phyloP scores from a whole-genome alignment of 1,140 invertebrate genomes.

The Drosophila gunungcola region DNA sequence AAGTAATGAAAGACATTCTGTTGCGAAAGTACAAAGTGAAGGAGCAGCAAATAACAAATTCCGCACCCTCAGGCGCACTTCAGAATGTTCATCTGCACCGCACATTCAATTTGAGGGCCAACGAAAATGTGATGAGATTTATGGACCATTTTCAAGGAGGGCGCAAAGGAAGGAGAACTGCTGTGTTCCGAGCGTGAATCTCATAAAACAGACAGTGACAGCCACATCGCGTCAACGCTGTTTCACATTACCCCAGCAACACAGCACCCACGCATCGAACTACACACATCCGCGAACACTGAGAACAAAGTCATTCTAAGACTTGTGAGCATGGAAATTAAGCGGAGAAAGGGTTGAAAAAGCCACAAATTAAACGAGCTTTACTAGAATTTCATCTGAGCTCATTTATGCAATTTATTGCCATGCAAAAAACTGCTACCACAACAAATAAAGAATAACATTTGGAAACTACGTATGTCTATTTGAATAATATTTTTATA shows the following conservation, averaged over 20 bases:
- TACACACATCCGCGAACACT: conserved; percentile 12
- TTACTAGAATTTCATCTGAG: too few relatives aligned
- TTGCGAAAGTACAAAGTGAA: conserved; percentile 33
- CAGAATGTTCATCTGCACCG: conserved; percentile 49
- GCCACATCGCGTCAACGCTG: conserved; percentile 19
- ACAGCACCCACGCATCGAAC: conserved; percentile 1
- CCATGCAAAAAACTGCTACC: too few relatives aligned
- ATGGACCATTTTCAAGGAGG: conserved; percentile 34
- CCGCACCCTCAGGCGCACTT: conserved; percentile 25
- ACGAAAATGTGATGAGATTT: conserved; percentile 69
- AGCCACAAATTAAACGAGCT: too few relatives aligned
- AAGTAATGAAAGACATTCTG: conserved; percentile 46
- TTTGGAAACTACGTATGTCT: too few relatives aligned
- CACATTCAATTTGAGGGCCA: conserved; percentile 63
- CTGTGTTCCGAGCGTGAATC: conserved; percentile 51
- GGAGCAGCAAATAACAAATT: conserved; percentile 7
- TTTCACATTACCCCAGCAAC: conserved; percentile 13
- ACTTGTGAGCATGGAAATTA: background rate
- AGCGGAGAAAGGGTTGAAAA: background rate
- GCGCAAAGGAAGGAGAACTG: conserved; percentile 7
- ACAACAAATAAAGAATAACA: too few relatives aligned
- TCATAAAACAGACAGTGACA: conserved; percentile 54
- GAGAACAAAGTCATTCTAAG: background rate
- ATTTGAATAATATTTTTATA: too few relatives aligned
- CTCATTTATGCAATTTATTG: too few relatives aligned